phyloP scores from a whole-genome alignment of 1,140 invertebrate genomes.

The Diuraphis noxia region DNA sequence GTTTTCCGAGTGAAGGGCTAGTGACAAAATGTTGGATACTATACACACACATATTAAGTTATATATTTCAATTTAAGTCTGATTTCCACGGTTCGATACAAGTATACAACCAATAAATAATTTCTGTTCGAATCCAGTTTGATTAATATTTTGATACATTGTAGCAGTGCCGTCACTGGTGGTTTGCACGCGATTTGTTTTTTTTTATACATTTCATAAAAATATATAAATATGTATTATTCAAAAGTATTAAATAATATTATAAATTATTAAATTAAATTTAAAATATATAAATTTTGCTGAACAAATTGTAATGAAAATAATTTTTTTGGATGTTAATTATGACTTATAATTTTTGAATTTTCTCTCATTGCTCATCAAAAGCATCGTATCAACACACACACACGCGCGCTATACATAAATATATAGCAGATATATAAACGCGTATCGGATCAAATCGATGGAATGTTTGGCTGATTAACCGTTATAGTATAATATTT shows the following conservation, averaged over 20 bases:
- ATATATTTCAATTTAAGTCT: not conserved
- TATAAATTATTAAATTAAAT: not conserved
- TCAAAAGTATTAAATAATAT: not conserved
- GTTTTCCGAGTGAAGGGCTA: too few relatives aligned
- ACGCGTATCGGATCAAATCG: not conserved
- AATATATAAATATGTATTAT: not conserved
- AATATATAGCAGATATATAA: not conserved
- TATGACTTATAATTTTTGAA: not conserved
- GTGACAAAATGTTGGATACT: not conserved
- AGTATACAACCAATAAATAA: not conserved
- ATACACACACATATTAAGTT: not conserved
- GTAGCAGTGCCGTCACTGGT: not conserved
- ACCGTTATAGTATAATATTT: not conserved
- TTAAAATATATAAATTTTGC: not conserved
- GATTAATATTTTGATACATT: not conserved
- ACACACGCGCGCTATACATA: not conserved
- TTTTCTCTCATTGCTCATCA: too few relatives aligned
- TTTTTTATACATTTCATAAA: too few relatives aligned
- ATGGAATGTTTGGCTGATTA: not conserved
- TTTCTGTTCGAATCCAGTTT: not conserved
- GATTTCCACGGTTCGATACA: not conserved
- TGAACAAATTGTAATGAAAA: not conserved
- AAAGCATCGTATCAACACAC: too few relatives aligned
- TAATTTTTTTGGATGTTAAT: not conserved
- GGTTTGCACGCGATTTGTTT: not conserved